Conservation (phyloP, 2,888 invertebrate species). For the Lypha dubia region DNA sequence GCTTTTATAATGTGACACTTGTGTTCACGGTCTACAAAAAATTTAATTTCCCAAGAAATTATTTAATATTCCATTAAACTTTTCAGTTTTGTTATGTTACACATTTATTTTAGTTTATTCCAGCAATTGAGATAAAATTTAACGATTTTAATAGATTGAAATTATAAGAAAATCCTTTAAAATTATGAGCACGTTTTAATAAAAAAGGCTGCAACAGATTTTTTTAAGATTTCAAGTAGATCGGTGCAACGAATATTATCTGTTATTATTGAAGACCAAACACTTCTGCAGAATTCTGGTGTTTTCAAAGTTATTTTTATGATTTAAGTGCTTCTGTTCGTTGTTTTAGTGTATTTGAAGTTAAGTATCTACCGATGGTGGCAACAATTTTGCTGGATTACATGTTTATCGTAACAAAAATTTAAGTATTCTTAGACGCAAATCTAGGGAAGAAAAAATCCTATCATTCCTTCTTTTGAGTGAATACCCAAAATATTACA, state of each 20-base stretch:
- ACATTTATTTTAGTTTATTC: neutral
- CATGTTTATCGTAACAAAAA: too few relatives aligned
- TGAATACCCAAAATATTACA: too few relatives aligned
- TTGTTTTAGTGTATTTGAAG: too few relatives aligned
- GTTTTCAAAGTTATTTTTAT: too few relatives aligned
- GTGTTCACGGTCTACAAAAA: constrained; percentile 27
- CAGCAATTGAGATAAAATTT: constrained; percentile 32
- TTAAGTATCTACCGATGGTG: too few relatives aligned
- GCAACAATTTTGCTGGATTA: too few relatives aligned
- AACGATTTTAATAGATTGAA: constrained; percentile 24
- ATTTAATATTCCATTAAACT: constrained; percentile 63
- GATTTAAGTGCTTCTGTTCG: too few relatives aligned
- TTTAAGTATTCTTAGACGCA: too few relatives aligned
- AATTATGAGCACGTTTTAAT: constrained; percentile 8
- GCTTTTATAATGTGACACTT: constrained; percentile 66
- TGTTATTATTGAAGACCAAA: too few relatives aligned
- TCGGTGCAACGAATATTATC: neutral
- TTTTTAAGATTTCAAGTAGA: neutral
- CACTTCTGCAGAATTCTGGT: too few relatives aligned
- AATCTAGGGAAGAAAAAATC: too few relatives aligned
- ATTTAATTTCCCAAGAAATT: constrained; percentile 58
- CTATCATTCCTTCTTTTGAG: too few relatives aligned
- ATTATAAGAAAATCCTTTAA: neutral
- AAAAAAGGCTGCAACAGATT: neutral
- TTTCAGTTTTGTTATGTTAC: neutral